Evolutionary conservation across 2,888 invertebrate species (phyloP), one percentile per base, ranked within the genome.

Genomic region (Athripsodes cinereus): DNA sequence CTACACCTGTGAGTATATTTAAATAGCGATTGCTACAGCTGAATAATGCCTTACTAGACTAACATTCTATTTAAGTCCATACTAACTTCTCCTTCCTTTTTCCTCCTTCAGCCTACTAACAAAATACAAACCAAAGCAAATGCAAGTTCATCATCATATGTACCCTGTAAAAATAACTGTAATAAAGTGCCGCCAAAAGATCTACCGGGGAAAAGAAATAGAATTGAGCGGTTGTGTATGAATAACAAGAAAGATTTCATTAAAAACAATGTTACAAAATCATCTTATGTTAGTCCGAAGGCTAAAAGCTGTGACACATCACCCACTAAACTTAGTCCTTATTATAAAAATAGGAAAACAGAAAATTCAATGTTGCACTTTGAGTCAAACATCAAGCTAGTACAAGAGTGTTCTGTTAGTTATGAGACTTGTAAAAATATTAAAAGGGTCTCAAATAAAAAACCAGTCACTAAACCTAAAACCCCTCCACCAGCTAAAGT

Each of bases 341-440:
- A 47, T 6, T 5, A 16, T 18, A 54, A 54, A 48, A 26, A 54
- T 16, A 47, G 19, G 16, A 47, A 3, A 2, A 11, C 18, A n/a
- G 20, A 22, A 26, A 48, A 21, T 19, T 34, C 54, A n/a, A n/a
- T 48, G 5, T 18, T 35, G 13, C 26, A 47, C 13, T 48, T 47
- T 16, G 26, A 20, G 19, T 54, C 54, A 6, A 40, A 40, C 26
- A 19, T 34, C 21, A 54, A 54, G 19, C 6, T 34, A 16, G 47
- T 34, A 2, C 31, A 54, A 34, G 34, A 54, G 22, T 48, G 48
- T 34, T 34, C 49, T n/a, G 22, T 34, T 1, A 48, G 34, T 54
- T 49, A 50, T 16, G 50, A 26, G 22, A 50, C 47, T 16, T 20
- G 48, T 6, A 54, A 31, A 3, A 54, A 34, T 49, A 31, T 48